A percentile compares a stretch with the other conserved stretches of the same genome.
phyloP scores from a whole-genome alignment of 2,797 vertebrate genomes.

The Jordanella pulchra region DNA sequence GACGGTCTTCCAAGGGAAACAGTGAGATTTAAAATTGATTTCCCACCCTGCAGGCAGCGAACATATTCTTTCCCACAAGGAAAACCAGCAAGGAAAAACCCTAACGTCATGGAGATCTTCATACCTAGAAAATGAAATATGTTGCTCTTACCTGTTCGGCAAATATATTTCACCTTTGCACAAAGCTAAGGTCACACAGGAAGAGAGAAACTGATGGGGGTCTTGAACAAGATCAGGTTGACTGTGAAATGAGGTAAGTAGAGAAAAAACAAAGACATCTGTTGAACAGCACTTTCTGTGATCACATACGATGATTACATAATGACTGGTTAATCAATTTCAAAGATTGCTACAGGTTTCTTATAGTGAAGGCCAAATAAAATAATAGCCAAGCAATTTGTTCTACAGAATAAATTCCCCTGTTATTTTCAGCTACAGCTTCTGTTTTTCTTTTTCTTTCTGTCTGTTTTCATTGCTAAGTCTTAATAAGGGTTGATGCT shows the following conservation, averaged over 20 bases:
- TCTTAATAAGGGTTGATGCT: background rate
- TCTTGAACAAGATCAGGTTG: background rate
- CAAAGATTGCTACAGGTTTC: background rate
- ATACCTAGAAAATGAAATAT: constrained; percentile 23
- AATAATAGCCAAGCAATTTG: background rate
- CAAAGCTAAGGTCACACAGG: background rate
- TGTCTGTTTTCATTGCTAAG: background rate
- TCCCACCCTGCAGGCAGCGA: constrained; percentile 38
- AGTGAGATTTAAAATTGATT: constrained; percentile 43
- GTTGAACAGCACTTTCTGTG: background rate
- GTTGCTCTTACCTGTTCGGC: constrained; percentile 23
- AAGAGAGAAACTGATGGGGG: background rate
- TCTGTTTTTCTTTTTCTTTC: background rate
- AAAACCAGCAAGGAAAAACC: constrained; percentile 38
- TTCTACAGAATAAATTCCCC: background rate
- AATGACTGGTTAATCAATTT: constrained; percentile 3
- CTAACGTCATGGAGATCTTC: constrained; percentile 31
- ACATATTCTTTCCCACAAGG: constrained; percentile 31
- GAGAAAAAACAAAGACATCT: constrained; percentile 10
- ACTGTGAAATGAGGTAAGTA: background rate
- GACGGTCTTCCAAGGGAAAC: constrained; percentile 57
- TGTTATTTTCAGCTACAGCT: background rate
- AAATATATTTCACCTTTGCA: constrained; percentile 5
- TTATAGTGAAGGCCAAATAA: background rate
- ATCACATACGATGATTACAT: background rate